A percentile compares a stretch with the other conserved stretches of the same genome.
phyloP scores from a whole-genome alignment of 2,888 invertebrate species.

The Diloba caeruleocephala region DNA sequence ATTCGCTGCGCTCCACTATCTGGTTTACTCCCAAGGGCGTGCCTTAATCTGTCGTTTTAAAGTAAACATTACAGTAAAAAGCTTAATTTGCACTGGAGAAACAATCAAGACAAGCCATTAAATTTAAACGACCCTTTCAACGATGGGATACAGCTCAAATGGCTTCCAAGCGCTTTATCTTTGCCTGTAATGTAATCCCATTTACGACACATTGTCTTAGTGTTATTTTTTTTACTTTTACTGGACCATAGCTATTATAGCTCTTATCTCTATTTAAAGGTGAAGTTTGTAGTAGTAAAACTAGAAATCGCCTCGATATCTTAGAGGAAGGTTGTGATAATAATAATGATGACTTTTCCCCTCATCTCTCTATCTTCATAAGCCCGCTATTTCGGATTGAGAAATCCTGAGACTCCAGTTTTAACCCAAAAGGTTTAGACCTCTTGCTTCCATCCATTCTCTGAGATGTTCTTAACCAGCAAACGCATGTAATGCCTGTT shows the following conservation, averaged over 20 bases:
- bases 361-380: no score
- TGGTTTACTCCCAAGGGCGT: slow-evolving; percentile 1
- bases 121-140: slow-evolving; percentile 34
- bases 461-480: no score
- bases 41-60: slow-evolving; percentile 16
- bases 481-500: no score
- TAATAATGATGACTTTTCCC: no score
- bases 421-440: no score
- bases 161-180: slow-evolving; percentile 44
- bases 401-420: no score
- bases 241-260: slow-evolving; percentile 3
- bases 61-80: slow-evolving; percentile 48
- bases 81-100: slow-evolving; percentile 49
- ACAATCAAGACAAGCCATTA: slow-evolving; percentile 54
- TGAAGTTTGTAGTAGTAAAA: no score
- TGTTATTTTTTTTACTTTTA: slow-evolving; percentile 11
- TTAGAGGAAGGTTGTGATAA: no score
- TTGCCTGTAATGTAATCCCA: slow-evolving; percentile 36
- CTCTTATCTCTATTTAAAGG: not conserved
- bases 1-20: not conserved
- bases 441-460: no score
- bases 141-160: slow-evolving; percentile 42
- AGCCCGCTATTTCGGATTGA: no score
- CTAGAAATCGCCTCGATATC: no score
- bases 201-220: slow-evolving; percentile 46